These are phyloP conservation scores for Larimichthys polyactis DNA, from an alignment of 2,113 vertebrate genomes.

Conservation along the genomic window DNA sequence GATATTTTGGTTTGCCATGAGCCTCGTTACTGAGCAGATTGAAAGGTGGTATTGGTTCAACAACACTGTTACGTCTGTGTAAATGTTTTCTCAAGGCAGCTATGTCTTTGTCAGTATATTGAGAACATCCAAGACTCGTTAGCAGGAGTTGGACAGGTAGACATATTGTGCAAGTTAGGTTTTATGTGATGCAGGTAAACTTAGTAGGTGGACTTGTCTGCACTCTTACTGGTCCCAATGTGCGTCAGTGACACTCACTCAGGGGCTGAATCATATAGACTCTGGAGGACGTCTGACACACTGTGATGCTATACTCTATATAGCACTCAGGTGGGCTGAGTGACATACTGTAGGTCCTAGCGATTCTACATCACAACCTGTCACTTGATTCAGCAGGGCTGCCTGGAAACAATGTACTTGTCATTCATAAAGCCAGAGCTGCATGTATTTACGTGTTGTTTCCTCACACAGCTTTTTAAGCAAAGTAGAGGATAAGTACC, in stretches of 20 bases:
- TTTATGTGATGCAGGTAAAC: neutral
- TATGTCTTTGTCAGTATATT: neutral
- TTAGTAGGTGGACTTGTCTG: neutral
- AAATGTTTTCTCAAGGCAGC: no score
- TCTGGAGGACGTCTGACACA: slow-evolving; percentile 11
- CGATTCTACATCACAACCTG: slow-evolving; percentile 2
- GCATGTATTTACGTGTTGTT: neutral
- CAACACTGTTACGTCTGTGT: neutral
- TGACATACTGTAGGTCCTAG: neutral
- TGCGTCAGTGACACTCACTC: slow-evolving; percentile 6
- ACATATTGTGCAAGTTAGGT: neutral
- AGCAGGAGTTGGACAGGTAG: neutral
- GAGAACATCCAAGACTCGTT: neutral
- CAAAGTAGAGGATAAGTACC: neutral
- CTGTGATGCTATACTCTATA: neutral
- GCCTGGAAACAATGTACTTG: neutral
- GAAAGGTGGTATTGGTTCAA: neutral
- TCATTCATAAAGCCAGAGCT: slow-evolving; percentile 8
- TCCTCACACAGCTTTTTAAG: neutral
- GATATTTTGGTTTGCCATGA: neutral
- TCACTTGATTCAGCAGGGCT: slow-evolving; percentile 1
- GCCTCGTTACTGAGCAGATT: neutral
- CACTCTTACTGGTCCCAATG: slow-evolving; percentile 2
- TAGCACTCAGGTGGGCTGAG: neutral
- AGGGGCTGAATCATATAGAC: slow-evolving; percentile 3